Base-by-base conservation (phyloP, 2,888 invertebrate genomes). In the Tanaodytes sp. region DNA sequence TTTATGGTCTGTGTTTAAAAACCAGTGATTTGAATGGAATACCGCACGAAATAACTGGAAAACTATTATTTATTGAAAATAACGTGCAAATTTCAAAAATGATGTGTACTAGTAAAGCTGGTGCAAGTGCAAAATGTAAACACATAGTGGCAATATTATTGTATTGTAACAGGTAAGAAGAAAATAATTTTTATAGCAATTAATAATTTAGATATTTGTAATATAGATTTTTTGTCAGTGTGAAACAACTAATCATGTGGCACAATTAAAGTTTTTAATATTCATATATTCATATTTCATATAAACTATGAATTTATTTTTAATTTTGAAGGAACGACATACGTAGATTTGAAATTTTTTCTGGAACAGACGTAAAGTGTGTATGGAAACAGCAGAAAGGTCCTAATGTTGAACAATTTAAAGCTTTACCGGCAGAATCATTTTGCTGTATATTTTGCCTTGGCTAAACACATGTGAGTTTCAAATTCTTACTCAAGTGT, bases 11-110 rank as follows among this genome's bases (percentile, higher is more conserved):
- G 8, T 59, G 59, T 42, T 20, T 59, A 14, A 37, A 59, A 59
- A 59, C 59, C 1, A 48, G 23, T 11, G 30, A 49, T 49, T 46
- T 49, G 48, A 61, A 19, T 33, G 59, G 30, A n/a, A 36, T 12
- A 20, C 59, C 59, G 2, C 49, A 61, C 20, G 51, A 51, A 43
- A 61, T 61, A 9, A 15, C 15, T 1, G 33, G 49, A 14, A 2
- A 14, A 27, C n/a, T 11, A n/a, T 4, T 23, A 23, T 23, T 23
- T 23, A 30, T 59, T 31, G 15, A 11, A 43, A 27, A 16, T 11
- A 14, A 46, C 14, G 20, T 33, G 2, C 14, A 20, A 6, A 20
- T 57, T 2, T 18, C 9, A 27, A 6, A 18, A 19, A n/a, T 48
- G 14, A 8, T 23, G 31, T 59, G 42, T 23, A 33, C 49, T 2